Evolutionary conservation across 2,888 invertebrate genomes (phyloP).

Genomic region (Serrognathus titanus): DNA sequence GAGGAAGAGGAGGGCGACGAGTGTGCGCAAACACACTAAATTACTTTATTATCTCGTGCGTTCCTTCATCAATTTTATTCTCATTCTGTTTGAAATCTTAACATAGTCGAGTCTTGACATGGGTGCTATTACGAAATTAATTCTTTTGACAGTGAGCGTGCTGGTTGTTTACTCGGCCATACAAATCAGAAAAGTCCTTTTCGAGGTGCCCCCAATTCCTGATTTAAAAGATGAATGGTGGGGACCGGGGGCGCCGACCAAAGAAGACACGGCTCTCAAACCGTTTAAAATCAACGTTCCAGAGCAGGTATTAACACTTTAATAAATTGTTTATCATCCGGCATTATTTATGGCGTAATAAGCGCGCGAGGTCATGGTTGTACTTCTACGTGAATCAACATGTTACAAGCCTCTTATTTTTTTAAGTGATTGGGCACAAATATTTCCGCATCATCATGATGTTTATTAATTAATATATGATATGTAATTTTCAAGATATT

Average conservation of each 20-base stretch:
- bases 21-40: no score
- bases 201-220: constrained; percentile 20
- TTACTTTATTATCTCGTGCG: no score
- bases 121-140: constrained; percentile 13
- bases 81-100: neutral
- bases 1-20: no score
- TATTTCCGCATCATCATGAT: no score
- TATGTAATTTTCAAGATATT: no score
- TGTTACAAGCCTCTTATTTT: no score
- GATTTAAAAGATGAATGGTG: constrained; percentile 51
- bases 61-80: no score
- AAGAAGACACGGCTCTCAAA: constrained; percentile 52
- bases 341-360: no score
- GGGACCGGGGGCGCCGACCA: constrained; percentile 52
- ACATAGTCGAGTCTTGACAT: neutral
- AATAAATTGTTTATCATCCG: neutral
- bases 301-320: constrained; percentile 49
- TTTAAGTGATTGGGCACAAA: no score
- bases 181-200: constrained; percentile 9
- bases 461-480: no score
- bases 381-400: no score
- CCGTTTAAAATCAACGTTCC: constrained; percentile 58
- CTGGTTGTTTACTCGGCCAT: constrained; percentile 16
- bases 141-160: constrained; percentile 2
- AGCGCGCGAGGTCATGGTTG: no score